phyloP scores from a whole-genome alignment of 2,888 invertebrate genomes.

The Nesidiocoris tenuis region DNA sequence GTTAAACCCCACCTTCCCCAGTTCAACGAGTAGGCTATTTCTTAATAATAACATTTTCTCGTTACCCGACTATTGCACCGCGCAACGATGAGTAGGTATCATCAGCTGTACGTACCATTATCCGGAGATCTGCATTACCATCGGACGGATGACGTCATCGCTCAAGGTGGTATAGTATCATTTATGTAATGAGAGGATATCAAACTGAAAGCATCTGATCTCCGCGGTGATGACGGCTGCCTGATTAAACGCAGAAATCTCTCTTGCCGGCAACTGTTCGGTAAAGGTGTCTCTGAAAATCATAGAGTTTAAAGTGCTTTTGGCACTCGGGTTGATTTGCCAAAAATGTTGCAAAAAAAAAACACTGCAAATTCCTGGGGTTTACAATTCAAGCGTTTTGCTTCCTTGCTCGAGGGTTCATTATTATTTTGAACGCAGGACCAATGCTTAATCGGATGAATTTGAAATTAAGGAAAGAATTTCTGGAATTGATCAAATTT shows the following conservation, averaged over 20 bases:
- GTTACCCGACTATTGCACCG: neutral
- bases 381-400: too few relatives aligned
- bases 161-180: neutral
- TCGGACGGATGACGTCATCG: neutral
- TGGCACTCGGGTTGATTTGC: too few relatives aligned
- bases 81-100: neutral
- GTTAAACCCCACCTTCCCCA: neutral
- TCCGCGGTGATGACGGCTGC: neutral
- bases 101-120: neutral
- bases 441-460: too few relatives aligned
- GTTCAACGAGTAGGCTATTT: conserved; percentile 5
- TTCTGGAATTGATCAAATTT: too few relatives aligned
- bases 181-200: neutral
- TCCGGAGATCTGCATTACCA: neutral
- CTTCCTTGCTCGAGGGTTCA: too few relatives aligned
- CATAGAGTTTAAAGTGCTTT: too few relatives aligned
- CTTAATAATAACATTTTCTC: conserved; percentile 23
- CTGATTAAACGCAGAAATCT: neutral
- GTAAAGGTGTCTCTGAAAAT: neutral
- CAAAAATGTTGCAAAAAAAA: too few relatives aligned
- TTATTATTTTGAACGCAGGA: too few relatives aligned
- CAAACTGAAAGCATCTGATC: neutral
- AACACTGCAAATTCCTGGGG: too few relatives aligned
- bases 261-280: neutral
- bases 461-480: too few relatives aligned